Conservation (phyloP, 2,113 vertebrate genomes). For the Eolophus roseicapilla region DNA sequence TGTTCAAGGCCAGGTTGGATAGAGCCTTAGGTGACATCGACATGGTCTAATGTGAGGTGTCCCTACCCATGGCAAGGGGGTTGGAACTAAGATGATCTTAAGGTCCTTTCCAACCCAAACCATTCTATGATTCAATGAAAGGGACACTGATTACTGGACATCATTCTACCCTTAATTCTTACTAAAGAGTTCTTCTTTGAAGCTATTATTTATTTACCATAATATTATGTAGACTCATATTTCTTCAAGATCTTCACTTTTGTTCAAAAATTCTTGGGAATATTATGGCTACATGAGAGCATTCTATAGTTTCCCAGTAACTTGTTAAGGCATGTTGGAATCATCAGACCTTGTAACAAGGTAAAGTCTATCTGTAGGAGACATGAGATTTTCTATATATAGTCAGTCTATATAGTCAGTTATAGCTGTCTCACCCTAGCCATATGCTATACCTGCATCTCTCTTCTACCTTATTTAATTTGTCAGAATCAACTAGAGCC, state of each 20-base stretch:
- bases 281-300: neutral
- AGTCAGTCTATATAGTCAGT: neutral
- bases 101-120: neutral
- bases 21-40: neutral
- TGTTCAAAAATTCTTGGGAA: neutral
- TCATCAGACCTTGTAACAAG: neutral
- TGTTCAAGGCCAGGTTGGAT: neutral
- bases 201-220: neutral
- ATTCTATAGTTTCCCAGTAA: neutral
- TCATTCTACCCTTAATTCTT: neutral
- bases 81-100: neutral
- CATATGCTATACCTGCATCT: neutral
- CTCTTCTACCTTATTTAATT: neutral
- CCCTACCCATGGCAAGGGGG: neutral
- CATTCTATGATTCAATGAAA: neutral
- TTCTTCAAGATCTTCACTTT: neutral
- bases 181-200: neutral
- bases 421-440: neutral
- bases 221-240: neutral
- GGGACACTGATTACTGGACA: neutral
- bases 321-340: neutral
- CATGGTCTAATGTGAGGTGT: neutral
- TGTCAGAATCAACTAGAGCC: neutral
- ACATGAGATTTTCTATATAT: neutral
- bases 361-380: neutral